Percentiles rank a stretch among this genome's conserved stretches.
Conservation (phyloP, 2,888 invertebrate genomes). For the Drosophila histrio region DNA sequence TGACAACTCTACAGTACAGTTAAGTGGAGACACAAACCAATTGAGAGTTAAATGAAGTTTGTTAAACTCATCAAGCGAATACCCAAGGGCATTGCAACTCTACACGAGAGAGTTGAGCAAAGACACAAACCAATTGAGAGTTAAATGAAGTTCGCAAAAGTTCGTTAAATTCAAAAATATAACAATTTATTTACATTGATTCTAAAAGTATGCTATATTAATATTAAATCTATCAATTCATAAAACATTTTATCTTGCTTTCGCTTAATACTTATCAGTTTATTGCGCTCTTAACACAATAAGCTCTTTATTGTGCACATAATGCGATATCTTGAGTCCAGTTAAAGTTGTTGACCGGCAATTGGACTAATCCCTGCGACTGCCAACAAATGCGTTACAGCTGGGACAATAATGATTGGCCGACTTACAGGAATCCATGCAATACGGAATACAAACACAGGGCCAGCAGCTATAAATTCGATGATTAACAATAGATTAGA, state of each 20-base stretch:
- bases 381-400: conserved; percentile 37
- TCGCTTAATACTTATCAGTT: background rate
- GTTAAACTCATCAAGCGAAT: too few relatives aligned
- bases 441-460: conserved; percentile 47
- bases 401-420: conserved; percentile 41
- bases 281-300: background rate
- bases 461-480: conserved; percentile 34
- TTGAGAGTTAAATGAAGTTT: background rate
- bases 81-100: too few relatives aligned
- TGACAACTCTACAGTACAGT: background rate
- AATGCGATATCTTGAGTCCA: background rate
- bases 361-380: background rate
- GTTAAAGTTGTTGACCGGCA: background rate
- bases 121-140: background rate
- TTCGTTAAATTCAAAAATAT: background rate
- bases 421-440: conserved; percentile 36
- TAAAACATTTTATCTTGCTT: background rate
- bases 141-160: background rate
- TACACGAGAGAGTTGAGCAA: background rate
- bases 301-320: background rate
- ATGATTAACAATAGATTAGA: conserved; percentile 16
- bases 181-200: too few relatives aligned
- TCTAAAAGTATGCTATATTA: too few relatives aligned
- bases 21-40: background rate
- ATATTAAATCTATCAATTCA: too few relatives aligned